Base-by-base conservation (phyloP, 2,888 invertebrate species). In the Nowickia ferox region DNA sequence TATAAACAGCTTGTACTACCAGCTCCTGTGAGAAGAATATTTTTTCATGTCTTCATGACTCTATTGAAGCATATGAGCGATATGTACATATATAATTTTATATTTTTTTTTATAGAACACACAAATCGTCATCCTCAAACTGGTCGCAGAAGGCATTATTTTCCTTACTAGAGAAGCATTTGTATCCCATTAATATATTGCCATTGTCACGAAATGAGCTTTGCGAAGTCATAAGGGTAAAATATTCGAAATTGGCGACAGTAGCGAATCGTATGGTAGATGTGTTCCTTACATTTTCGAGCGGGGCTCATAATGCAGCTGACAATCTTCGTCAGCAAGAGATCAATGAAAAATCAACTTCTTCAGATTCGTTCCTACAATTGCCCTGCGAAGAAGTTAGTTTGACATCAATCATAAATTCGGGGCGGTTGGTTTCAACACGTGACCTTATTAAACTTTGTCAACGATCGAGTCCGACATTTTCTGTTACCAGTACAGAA, bases 371-470 rank as follows among this genome's bases (percentile, higher is more conserved):
- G 1, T 92, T 91, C 81, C 59, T 89, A 9, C 90, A 91, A 0
- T 74, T 92, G 66, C 92, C 92, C 0, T 90, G 89, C 63, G 92
- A 92, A 30, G 89, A 91, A 22, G 87, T 92, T 4, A 86, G 89
- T 8, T 78, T 90, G 0, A 77, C 88, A 11, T 82, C 72, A 4
- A 85, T 90, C 40, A 88, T 90, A 2, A 92, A 91, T 83, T 93
- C 93, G 0, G 95, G 95, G 1, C 94, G 97, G 88, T 92, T 96
- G 61, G 96, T 95, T 30, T 97, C 97, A 0, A 96, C 96, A 0
- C 95, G 98, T 88, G 99, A 99, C 94, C 94, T 99, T 66, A 95
- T 98, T 88, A 98, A 98, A 92, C 97, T 98, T 95, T 98, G 98
- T 90, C 94, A 95, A 6, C 94, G 99, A 90, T 95, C 97, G 8